Base-by-base conservation (phyloP, 2,888 invertebrate genomes). In the Lordiphosa fenestrarum region DNA sequence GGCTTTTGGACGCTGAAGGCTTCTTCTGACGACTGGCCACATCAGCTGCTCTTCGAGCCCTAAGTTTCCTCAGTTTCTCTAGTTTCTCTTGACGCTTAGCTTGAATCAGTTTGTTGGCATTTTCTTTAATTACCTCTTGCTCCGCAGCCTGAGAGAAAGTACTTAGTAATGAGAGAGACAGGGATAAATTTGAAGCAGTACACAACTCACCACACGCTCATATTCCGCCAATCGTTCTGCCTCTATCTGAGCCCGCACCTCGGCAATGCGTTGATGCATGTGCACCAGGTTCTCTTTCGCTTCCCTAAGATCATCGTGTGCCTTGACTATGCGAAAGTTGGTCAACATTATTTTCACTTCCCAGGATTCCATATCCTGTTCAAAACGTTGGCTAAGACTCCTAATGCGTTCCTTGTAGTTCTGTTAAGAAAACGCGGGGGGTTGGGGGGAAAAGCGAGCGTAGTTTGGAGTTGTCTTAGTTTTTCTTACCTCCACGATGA, bases 181-280 rank as follows among this genome's bases (percentile, higher is more conserved):
- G 0, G 9, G 15, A n/a, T 0, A n/a, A 9, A 3, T 30, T 21
- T 1, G 5, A 1, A 7, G 0, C 10, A 5, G 5, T 0, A 6
- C 13, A 7, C 10, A 10, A 19, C 44, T 49, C 6, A 66, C 47
- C 9, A 46, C 1, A 3, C 41, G 15, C 6, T 47, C 3, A 7
- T 47, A 3, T 4, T 23, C 15, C 6, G 41, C 21, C 9, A 10
- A 4, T 0, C 6, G 12, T 10, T 71, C 56, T 0, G 21, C 25
- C 6, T 9, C 10, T 0, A 56, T 33, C 19, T 23, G 5, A 4
- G 47, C 15, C 13, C 40, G 2, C 0, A 64, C 64, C 40, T 68
- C 55, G 1, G 1, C 0, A 6, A 71, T 44, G n/a, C 69, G 47
- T 0, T 4, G 4, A 1, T 39, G 38, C 73, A 71, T 71, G 6